These are phyloP conservation scores for Psittacula derbiana DNA, from an alignment of 2,797 vertebrate species.

Conservation along the genomic window DNA sequence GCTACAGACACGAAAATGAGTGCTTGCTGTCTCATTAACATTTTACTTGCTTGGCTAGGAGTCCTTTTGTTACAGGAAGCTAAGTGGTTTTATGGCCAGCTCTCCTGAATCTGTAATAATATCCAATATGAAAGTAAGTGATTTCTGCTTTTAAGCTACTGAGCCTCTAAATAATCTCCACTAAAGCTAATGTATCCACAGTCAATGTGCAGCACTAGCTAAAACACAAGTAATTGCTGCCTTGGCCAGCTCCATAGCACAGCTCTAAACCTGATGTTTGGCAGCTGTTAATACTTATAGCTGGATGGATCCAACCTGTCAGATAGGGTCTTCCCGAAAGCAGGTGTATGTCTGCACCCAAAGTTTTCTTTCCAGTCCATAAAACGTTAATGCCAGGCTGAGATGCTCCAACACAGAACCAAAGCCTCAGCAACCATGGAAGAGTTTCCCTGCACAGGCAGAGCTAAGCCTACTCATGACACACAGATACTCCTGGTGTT, in stretches of 20 bases:
- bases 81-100: conserved; percentile 56
- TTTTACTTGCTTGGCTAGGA: conserved; percentile 63
- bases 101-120: conserved; percentile 56
- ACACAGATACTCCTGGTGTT: not conserved
- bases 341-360: not conserved
- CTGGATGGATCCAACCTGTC: not conserved
- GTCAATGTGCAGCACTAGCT: conserved; percentile 5
- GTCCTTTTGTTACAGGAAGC: conserved; percentile 63
- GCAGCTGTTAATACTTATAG: conserved; percentile 19
- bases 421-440: not conserved
- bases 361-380: not conserved
- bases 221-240: conserved; percentile 51
- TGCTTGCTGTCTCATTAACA: conserved; percentile 58
- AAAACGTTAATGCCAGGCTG: not conserved
- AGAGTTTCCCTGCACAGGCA: not conserved
- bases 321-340: not conserved
- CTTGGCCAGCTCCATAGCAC: not conserved
- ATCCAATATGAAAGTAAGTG: conserved; percentile 44
- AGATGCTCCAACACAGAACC: not conserved
- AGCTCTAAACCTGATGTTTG: conserved; percentile 15
- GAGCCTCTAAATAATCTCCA: conserved; percentile 48
- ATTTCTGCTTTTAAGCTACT: conserved; percentile 61
- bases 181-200: conserved; percentile 42
- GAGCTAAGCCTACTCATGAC: not conserved
- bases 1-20: conserved; percentile 42